Evolutionary conservation across 2,888 invertebrate species (phyloP), one percentile per base, ranked within the genome.

Genomic region (Allygus modestus): DNA sequence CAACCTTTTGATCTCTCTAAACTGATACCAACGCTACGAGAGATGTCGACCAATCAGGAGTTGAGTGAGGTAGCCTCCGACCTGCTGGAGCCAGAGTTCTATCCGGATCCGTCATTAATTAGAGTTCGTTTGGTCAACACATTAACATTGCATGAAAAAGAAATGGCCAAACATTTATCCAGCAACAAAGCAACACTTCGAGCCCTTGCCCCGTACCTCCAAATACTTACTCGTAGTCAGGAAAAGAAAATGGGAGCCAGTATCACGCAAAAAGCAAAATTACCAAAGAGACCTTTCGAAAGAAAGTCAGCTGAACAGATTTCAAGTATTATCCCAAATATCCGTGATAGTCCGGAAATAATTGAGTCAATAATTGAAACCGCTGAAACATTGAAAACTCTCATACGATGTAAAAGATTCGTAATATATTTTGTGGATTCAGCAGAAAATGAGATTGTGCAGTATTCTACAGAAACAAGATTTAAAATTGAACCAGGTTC

Each of bases 151-250:
- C n/a, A 43, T 51, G 77, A 51, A 1, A 15, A 54, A 2, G 33
- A 77, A 11, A 26, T 77, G 1, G 51, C 7, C 20, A 46, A 28
- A 5, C 28, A 77, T 20, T n/a, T 77, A 7, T 1, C 54, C 15
- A 46, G 31, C 17, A 77, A 77, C 33, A 77, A 77, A 26, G 28
- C 46, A 9, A 51, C 51, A 12, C 26, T 77, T 17, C 23, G 33
- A 28, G 77, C 43, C 31, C 26, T 77, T 17, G 77, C 77, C 2
- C 77, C 54, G 7, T 77, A 77, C 31, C 31, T 51, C 26, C 41
- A 51, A 26, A 54, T 77, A 11, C 12, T 28, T 1, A 5, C 20
- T 11, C 43, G 28, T 12, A 23, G 46, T 26, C 28, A 31, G 12
- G 17, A 51, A 31, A 77, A 77, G 20, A 9, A 33, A 2, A 23